A percentile compares a stretch with the other conserved stretches of the same genome.
These are phyloP conservation scores for Hypolimnas misippus DNA, from an alignment of 2,888 invertebrate genomes.

Conservation along the genomic window DNA sequence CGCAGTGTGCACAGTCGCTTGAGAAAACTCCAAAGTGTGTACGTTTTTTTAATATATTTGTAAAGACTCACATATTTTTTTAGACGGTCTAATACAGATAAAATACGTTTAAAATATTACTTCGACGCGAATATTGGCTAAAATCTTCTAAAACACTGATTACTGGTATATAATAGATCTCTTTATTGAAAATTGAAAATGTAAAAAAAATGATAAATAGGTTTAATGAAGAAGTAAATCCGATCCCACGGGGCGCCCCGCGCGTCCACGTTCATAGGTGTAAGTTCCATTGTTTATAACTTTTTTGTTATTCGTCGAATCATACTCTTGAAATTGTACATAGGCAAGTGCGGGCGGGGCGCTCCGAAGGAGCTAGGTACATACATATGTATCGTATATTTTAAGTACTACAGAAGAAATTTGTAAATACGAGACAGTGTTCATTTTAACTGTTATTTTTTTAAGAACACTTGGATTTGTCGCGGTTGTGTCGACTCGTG, in stretches of 20 bases:
- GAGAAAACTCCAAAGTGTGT: constrained; percentile 24
- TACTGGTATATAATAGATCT: constrained; percentile 63
- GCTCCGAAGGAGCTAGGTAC: constrained; percentile 52
- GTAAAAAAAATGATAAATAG: constrained; percentile 58
- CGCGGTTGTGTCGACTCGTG: constrained; percentile 52
- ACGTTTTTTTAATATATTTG: constrained; percentile 20
- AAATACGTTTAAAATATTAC: constrained; percentile 3
- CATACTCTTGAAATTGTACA: constrained; percentile 60
- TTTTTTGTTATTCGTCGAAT: constrained; percentile 50
- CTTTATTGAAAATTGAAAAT: constrained; percentile 63
- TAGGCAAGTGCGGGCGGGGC: constrained; percentile 50
- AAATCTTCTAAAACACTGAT: constrained; percentile 64
- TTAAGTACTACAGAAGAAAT: constrained; percentile 57
- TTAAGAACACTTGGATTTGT: constrained; percentile 62
- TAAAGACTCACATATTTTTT: constrained; percentile 23
- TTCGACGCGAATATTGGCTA: constrained; percentile 53
- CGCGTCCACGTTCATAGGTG: constrained; percentile 37
- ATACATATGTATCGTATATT: constrained; percentile 64
- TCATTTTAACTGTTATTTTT: constrained; percentile 79
- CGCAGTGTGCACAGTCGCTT: constrained; percentile 28
- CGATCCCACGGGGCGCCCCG: constrained; percentile 49
- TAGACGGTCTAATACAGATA: constrained; percentile 35
- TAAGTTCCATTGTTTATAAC: constrained; percentile 49
- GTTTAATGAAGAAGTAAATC: constrained; percentile 56
- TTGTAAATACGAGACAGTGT: constrained; percentile 79